These are phyloP conservation scores for Lutjanus erythropterus DNA, from an alignment of 2,113 vertebrate species.

Conservation along the genomic window DNA sequence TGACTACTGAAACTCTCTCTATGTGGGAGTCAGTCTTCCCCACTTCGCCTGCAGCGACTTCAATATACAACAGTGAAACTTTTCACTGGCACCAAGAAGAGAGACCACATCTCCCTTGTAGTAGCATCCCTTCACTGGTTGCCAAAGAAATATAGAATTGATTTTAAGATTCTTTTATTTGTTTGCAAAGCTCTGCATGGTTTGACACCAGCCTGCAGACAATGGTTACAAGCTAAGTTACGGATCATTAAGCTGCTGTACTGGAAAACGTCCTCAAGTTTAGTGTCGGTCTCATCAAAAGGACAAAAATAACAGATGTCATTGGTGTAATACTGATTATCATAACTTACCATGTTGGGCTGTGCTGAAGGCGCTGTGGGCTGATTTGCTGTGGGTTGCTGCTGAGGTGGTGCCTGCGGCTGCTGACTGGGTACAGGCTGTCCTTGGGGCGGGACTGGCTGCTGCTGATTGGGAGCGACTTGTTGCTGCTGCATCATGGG, in stretches of 20 bases:
- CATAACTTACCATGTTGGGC: slow-evolving; percentile 77
- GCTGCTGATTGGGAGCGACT: slow-evolving; percentile 76
- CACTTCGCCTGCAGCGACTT: too few species aligned
- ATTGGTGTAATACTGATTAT: not conserved
- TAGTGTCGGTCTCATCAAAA: not conserved
- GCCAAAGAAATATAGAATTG: too few species aligned
- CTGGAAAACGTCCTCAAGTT: not conserved
- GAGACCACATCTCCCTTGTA: too few species aligned
- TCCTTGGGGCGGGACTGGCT: slow-evolving; percentile 71
- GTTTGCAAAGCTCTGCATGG: too few species aligned
- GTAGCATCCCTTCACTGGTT: too few species aligned
- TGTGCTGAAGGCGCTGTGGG: slow-evolving; percentile 67
- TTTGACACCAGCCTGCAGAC: too few species aligned
- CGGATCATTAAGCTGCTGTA: not conserved
- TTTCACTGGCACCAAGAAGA: too few species aligned
- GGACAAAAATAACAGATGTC: too few species aligned
- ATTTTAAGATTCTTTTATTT: too few species aligned
- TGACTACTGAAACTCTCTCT: too few species aligned
- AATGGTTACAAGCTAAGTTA: not conserved
- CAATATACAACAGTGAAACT: too few species aligned
- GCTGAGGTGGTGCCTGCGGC: slow-evolving; percentile 75
- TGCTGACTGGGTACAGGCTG: slow-evolving; percentile 78
- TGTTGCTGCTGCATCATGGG: slow-evolving; percentile 83
- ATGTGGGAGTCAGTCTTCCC: too few species aligned
- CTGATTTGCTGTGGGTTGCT: slow-evolving; percentile 69